Evolutionary conservation across 1,140 invertebrate genomes (phyloP).

Genomic region (Drosophila miranda): DNA sequence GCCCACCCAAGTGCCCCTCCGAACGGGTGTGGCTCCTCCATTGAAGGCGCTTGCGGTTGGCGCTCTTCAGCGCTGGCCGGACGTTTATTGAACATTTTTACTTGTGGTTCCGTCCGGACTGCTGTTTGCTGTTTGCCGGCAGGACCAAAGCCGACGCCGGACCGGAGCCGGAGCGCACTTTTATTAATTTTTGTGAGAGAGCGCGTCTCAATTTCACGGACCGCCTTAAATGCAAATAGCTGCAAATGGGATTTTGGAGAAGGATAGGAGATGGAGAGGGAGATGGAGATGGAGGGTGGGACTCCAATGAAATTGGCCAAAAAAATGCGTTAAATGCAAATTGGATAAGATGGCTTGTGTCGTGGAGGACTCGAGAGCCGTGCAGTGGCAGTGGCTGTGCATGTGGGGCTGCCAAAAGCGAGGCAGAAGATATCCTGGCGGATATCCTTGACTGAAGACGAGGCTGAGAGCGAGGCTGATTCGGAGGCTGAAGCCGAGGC

Average conservation of each 20-base stretch:
- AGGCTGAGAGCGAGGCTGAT: constrained; percentile 58
- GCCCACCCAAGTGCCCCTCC: too few species aligned
- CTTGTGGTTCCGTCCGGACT: constrained; percentile 53
- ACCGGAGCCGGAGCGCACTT: constrained; percentile 35
- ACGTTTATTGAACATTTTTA: constrained; percentile 80
- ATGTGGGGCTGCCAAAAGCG: constrained; percentile 26
- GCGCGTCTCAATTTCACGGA: constrained; percentile 73
- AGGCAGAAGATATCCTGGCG: constrained; percentile 55
- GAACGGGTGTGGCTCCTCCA: constrained; percentile 35
- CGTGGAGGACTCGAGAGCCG: constrained; percentile 21
- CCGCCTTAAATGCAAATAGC: constrained; percentile 73
- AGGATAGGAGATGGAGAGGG: background rate
- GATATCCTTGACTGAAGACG: constrained; percentile 65
- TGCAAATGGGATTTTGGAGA: constrained; percentile 67
- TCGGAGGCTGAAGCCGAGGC: constrained; percentile 54
- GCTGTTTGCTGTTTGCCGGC: constrained; percentile 5
- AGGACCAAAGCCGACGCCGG: background rate
- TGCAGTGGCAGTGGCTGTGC: background rate
- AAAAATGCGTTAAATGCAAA: constrained; percentile 79
- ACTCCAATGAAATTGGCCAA: constrained; percentile 53
- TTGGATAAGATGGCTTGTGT: constrained; percentile 74
- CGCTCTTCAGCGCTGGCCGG: constrained; percentile 45
- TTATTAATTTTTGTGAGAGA: constrained; percentile 64
- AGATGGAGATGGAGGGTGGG: background rate
- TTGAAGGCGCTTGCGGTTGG: constrained; percentile 71